A percentile compares a stretch with the other conserved stretches of the same genome.
phyloP scores from a whole-genome alignment of 2,888 invertebrate genomes.

The Micoletzkya japonica region DNA sequence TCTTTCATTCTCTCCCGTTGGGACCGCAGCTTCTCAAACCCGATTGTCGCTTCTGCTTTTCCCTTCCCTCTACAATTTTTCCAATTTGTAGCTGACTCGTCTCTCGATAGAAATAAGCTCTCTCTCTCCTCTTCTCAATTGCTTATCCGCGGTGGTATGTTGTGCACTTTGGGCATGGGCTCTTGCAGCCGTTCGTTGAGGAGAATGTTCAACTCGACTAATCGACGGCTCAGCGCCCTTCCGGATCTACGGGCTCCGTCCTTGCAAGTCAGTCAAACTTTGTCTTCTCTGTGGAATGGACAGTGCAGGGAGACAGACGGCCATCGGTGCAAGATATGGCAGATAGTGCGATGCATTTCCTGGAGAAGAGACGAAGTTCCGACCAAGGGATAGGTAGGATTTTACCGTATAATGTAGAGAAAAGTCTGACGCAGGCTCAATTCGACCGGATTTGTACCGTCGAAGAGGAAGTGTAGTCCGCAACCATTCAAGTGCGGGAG shows the following conservation, averaged over 20 bases:
- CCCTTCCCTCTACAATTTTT: background rate
- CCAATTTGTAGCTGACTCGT: no score
- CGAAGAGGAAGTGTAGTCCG: constrained; percentile 39
- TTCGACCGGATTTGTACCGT: constrained; percentile 47
- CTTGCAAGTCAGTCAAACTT: background rate
- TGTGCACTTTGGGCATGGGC: background rate
- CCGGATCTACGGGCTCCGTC: constrained; percentile 11
- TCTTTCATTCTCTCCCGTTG: background rate
- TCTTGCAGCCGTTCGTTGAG: background rate
- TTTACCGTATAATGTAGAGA: background rate
- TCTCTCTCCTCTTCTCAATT: background rate
- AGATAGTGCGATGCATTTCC: constrained; percentile 37
- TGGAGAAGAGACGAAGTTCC: constrained; percentile 38
- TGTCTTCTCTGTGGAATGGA: background rate
- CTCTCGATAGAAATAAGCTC: background rate
- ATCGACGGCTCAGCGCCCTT: constrained; percentile 14
- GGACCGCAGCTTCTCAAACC: background rate
- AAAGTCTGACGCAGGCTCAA: constrained; percentile 48
- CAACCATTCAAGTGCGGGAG: constrained; percentile 12
- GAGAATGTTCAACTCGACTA: constrained; percentile 24
- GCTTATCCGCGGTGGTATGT: background rate
- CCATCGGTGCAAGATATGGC: constrained; percentile 35
- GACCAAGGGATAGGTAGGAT: constrained; percentile 40
- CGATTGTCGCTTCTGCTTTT: background rate
- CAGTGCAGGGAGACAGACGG: constrained; percentile 19